Evolutionary conservation across 2,888 invertebrate species (phyloP).

Genomic region (Rhogogaster chlorosoma): DNA sequence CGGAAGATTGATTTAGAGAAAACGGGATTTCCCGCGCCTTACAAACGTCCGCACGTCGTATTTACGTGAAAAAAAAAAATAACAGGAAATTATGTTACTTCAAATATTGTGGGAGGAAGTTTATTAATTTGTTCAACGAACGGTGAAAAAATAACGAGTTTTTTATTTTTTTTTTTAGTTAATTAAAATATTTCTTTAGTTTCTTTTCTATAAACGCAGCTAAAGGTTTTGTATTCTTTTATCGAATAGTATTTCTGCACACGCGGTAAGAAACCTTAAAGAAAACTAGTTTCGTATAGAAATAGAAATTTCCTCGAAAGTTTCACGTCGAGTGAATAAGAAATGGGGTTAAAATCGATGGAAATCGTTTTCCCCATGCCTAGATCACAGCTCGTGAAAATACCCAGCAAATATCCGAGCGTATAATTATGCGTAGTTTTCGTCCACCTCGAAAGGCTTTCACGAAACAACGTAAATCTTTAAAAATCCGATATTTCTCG

Average conservation of each 20-base stretch:
- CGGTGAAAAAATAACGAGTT: too few relatives aligned
- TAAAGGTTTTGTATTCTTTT: too few relatives aligned
- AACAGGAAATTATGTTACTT: too few relatives aligned
- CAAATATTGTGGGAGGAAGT: too few relatives aligned
- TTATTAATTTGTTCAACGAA: too few relatives aligned
- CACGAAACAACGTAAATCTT: neutral
- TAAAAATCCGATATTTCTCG: neutral
- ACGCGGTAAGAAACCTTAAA: too few relatives aligned
- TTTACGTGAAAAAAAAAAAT: too few relatives aligned
- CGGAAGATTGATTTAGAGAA: conserved; percentile 11
- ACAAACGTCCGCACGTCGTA: neutral
- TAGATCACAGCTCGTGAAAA: neutral
- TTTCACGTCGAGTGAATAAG: neutral
- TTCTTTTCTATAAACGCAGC: too few relatives aligned
- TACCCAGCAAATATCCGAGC: neutral
- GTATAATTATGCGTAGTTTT: neutral
- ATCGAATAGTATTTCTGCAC: too few relatives aligned
- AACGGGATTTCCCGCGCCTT: neutral
- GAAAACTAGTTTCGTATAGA: too few relatives aligned
- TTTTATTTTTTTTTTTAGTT: too few relatives aligned
- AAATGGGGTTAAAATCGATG: neutral
- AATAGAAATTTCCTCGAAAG: neutral
- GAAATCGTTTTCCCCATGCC: neutral
- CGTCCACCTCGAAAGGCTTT: neutral
- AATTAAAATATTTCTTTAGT: too few relatives aligned